Percentiles rank a stretch among this genome's conserved stretches.
phyloP scores from a whole-genome alignment of 2,113 vertebrate genomes.

The Cyprinodon tularosa region DNA sequence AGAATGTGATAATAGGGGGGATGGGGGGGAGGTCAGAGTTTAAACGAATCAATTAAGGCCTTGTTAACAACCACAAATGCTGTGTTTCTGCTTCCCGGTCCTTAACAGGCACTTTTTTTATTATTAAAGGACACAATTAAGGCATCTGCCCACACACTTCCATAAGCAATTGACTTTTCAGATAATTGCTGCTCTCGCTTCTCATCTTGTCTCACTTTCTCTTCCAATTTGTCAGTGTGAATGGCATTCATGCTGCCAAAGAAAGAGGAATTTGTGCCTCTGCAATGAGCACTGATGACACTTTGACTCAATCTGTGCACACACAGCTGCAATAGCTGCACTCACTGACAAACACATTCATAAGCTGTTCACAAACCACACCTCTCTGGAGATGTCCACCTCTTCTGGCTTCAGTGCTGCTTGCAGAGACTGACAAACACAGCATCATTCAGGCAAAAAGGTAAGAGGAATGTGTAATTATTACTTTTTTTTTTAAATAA shows the following conservation, averaged over 20 bases:
- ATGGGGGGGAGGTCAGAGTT: conserved; percentile 59
- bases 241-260: conserved; percentile 33
- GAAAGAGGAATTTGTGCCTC: conserved; percentile 23
- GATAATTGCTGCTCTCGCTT: conserved; percentile 76
- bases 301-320: conserved; percentile 46
- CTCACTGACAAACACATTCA: conserved; percentile 8
- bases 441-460: conserved; percentile 35
- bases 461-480: conserved; percentile 36
- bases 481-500: not conserved
- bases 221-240: conserved; percentile 30
- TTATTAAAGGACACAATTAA: conserved; percentile 71
- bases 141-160: conserved; percentile 55
- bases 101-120: conserved; percentile 74
- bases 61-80: conserved; percentile 69
- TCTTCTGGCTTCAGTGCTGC: conserved; percentile 31
- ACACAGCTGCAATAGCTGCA: not conserved
- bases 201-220: conserved; percentile 51
- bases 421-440: conserved; percentile 15
- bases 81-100: conserved; percentile 57
- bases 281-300: conserved; percentile 39
- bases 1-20: conserved; percentile 82
- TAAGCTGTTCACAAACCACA: conserved; percentile 16
- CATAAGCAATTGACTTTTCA: conserved; percentile 73
- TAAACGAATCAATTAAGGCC: conserved; percentile 77
- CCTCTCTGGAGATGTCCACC: conserved; percentile 16